Conservation (phyloP, 2,113 vertebrate genomes). For the Erythrocebus patas region DNA sequence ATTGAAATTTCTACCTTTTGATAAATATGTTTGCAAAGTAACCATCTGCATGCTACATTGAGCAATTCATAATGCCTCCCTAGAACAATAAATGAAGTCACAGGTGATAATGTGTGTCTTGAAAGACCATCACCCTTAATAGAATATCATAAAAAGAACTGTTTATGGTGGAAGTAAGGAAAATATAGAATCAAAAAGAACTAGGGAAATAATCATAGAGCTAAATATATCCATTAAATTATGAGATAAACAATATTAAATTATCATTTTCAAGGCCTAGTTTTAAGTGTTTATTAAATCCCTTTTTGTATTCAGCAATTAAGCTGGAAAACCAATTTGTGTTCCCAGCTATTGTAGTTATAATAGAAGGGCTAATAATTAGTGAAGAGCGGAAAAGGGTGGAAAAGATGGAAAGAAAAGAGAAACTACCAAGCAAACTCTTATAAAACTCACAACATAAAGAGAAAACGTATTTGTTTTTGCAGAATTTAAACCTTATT, state of each 20-base stretch:
- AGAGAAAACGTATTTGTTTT: not conserved
- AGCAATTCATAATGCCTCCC: not conserved
- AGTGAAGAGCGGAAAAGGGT: not conserved
- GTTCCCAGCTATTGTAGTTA: accelerated
- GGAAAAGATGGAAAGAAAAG: not conserved
- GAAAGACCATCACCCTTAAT: not conserved
- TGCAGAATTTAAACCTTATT: not conserved
- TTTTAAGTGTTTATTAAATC: not conserved
- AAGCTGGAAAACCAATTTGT: not conserved
- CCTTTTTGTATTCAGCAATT: not conserved
- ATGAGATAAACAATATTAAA: not conserved
- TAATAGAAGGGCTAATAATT: not conserved
- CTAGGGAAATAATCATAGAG: not conserved
- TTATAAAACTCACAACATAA: not conserved
- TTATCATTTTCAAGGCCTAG: not conserved
- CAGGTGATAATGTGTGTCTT: not conserved
- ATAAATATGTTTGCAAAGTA: not conserved
- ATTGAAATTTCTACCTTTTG: not conserved
- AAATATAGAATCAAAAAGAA: accelerated
- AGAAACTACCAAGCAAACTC: not conserved
- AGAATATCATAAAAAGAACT: not conserved
- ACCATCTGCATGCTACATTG: not conserved
- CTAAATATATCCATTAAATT: not conserved
- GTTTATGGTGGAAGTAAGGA: not conserved
- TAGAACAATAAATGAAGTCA: not conserved